Evolutionary conservation across 2,113 vertebrate genomes (phyloP).

Genomic region (Atractosteus spatula): DNA sequence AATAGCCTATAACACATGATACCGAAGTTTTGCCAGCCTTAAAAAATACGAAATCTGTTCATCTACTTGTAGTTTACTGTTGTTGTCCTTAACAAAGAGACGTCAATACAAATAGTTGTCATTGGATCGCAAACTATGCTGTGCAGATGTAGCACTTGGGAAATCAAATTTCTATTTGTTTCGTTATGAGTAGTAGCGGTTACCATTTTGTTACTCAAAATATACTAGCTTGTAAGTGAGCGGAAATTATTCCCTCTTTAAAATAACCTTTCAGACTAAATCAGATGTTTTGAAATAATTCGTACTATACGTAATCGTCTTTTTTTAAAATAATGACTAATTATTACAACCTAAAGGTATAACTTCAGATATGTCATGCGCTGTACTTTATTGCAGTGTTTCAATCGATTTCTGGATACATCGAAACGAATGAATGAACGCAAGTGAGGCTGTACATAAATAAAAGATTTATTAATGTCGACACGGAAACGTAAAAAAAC

Average conservation of each 20-base stretch:
- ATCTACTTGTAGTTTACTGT: constrained; percentile 8
- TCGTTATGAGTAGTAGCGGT: constrained; percentile 16
- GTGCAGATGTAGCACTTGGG: not conserved
- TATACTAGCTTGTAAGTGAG: constrained; percentile 16
- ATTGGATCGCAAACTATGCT: constrained; percentile 1
- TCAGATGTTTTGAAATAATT: constrained; percentile 10
- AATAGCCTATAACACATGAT: constrained; percentile 25
- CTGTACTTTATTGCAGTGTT: too few species aligned
- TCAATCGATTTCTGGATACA: too few species aligned
- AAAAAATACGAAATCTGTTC: constrained; percentile 13
- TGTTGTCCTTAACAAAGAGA: not conserved
- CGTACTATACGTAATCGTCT: not conserved
- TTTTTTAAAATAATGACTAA: too few species aligned
- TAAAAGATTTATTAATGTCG: too few species aligned
- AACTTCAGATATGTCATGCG: too few species aligned
- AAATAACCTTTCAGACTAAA: not conserved
- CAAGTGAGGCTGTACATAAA: too few species aligned
- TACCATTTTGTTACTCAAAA: constrained; percentile 37
- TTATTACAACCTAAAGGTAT: too few species aligned
- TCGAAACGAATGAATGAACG: too few species aligned
- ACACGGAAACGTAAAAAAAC: too few species aligned
- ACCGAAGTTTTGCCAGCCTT: constrained; percentile 34
- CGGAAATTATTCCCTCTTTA: too few species aligned
- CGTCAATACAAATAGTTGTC: not conserved
- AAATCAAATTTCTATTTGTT: constrained; percentile 1